These are phyloP conservation scores for Micoletzkya japonica DNA, from an alignment of 2,888 invertebrate genomes.

Conservation along the genomic window DNA sequence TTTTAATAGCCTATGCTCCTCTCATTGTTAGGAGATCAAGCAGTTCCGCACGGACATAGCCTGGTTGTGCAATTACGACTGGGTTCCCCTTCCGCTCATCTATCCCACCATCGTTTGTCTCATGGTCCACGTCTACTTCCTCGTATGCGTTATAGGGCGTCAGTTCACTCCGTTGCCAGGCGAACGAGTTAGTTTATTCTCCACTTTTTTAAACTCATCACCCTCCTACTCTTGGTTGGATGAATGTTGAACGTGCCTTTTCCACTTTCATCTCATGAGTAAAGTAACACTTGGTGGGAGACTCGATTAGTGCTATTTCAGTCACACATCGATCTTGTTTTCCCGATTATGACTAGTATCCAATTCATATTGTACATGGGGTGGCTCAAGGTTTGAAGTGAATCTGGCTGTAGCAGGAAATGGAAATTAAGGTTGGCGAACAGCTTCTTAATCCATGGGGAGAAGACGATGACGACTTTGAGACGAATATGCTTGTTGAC, in stretches of 20 bases:
- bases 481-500: conserved; percentile 52
- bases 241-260: not conserved
- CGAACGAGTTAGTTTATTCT: conserved; percentile 2
- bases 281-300: not conserved
- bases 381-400: conserved; percentile 49
- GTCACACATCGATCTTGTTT: conserved; percentile 43
- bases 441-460: conserved; percentile 59
- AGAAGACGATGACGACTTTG: conserved; percentile 56
- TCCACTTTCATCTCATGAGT: not conserved
- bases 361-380: conserved; percentile 55
- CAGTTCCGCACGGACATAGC: conserved; percentile 56
- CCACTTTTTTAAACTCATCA: not conserved
- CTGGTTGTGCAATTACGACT: conserved; percentile 58
- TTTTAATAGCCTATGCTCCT: not conserved
- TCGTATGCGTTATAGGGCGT: conserved; percentile 46
- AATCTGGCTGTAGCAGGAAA: not conserved
- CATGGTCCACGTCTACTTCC: conserved; percentile 38
- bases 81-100: conserved; percentile 60
- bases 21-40: conserved; percentile 42
- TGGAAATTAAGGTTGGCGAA: conserved; percentile 40
- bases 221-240: not conserved
- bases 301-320: not conserved
- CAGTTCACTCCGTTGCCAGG: conserved; percentile 34
- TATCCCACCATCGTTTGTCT: conserved; percentile 61
- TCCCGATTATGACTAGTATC: conserved; percentile 54